Conservation (phyloP, 2,797 vertebrate genomes). For the Zenarchopterus dispar region DNA sequence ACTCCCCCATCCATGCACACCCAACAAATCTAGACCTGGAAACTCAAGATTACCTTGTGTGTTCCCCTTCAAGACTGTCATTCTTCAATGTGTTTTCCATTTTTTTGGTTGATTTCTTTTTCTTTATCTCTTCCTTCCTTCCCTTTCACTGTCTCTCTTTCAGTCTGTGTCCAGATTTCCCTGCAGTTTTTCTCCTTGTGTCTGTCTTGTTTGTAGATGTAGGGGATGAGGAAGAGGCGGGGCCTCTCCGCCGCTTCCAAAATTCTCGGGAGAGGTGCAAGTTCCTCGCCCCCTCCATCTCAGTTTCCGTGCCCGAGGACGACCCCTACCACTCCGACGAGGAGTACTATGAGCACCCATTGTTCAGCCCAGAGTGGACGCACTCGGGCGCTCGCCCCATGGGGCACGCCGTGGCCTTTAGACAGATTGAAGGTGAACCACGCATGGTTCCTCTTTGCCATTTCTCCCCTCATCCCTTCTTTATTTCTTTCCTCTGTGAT, state of each 20-base stretch:
- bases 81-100: constrained; percentile 52
- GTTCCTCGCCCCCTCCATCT: constrained; percentile 93
- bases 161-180: constrained; percentile 85
- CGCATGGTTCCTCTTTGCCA: constrained; percentile 89
- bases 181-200: constrained; percentile 91
- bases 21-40: background rate
- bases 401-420: constrained; percentile 90
- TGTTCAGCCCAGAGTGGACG: constrained; percentile 95
- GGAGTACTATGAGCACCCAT: constrained; percentile 95
- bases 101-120: constrained; percentile 21
- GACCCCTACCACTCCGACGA: constrained; percentile 93
- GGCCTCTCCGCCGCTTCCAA: constrained; percentile 88
- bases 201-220: constrained; percentile 94
- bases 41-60: background rate
- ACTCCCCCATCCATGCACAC: too few species aligned
- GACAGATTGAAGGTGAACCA: constrained; percentile 94
- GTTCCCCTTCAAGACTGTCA: constrained; percentile 54
- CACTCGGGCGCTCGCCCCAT: constrained; percentile 87
- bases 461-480: constrained; percentile 57
- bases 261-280: constrained; percentile 89
- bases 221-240: constrained; percentile 94
- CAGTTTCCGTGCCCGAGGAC: constrained; percentile 94
- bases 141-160: constrained; percentile 53
- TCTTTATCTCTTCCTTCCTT: constrained; percentile 24
- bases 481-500: constrained; percentile 67